These are phyloP conservation scores for Cygnus buccinator DNA, from an alignment of 2,113 vertebrate species.

Conservation along the genomic window DNA sequence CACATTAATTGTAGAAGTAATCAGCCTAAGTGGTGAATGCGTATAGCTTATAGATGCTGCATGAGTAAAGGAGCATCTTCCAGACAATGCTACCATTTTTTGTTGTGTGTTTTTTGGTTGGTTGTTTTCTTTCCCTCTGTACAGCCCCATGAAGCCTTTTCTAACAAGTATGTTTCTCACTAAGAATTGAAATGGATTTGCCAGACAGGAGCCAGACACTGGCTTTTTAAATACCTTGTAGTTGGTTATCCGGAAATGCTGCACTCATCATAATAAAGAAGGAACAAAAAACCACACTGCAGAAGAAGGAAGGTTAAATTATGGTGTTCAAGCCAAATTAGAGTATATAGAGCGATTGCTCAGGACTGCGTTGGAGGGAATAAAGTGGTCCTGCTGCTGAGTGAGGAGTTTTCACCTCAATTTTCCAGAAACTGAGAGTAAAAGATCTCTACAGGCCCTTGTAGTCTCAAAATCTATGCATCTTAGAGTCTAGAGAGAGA, in stretches of 20 bases:
- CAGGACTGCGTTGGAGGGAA: background rate
- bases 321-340: background rate
- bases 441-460: background rate
- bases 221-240: background rate
- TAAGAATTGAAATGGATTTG: background rate
- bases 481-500: background rate
- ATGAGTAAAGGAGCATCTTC: background rate
- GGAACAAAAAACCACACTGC: background rate
- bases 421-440: background rate
- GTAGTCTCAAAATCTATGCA: background rate
- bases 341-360: background rate
- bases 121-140: background rate
- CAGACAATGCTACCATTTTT: background rate
- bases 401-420: background rate
- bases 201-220: background rate
- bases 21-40: constrained; percentile 3
- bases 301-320: background rate
- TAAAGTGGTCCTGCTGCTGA: background rate
- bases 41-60: background rate
- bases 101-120: background rate
- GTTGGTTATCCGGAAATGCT: background rate
- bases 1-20: constrained; percentile 46
- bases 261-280: fast-evolving
- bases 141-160: background rate
- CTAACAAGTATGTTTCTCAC: background rate